Evolutionary conservation across 2,797 vertebrate species (phyloP).

Genomic region (Esox lucius): DNA sequence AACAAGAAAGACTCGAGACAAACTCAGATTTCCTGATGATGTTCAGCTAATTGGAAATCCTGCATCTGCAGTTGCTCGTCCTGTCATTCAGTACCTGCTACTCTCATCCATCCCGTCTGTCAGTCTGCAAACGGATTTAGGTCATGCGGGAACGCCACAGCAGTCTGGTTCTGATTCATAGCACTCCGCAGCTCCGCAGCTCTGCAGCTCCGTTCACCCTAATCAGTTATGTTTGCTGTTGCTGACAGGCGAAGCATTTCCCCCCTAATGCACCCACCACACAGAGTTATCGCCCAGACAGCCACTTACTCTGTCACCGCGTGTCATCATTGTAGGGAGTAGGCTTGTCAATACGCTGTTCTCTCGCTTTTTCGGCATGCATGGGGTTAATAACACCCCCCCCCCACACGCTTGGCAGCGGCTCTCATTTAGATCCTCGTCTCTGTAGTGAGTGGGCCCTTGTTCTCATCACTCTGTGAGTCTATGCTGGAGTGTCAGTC

Average conservation of each 20-base stretch:
- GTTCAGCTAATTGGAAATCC: constrained; percentile 26
- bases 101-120: constrained; percentile 21
- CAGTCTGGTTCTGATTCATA: constrained; percentile 57
- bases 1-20: neutral
- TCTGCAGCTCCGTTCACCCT: constrained; percentile 51
- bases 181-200: too few relatives aligned
- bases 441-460: constrained; percentile 51
- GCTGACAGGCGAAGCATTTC: constrained; percentile 50
- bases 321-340: constrained; percentile 57
- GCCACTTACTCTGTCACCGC: constrained; percentile 62
- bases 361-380: constrained; percentile 53
- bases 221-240: constrained; percentile 58
- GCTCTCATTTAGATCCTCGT: constrained; percentile 64
- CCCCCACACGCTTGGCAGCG: constrained; percentile 32
- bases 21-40: constrained; percentile 13
- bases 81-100: constrained; percentile 47
- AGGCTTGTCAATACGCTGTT: constrained; percentile 47
- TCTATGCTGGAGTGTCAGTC: constrained; percentile 68
- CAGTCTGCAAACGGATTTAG: constrained; percentile 43
- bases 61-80: constrained; percentile 40
- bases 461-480: constrained; percentile 70
- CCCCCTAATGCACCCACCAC: constrained; percentile 58
- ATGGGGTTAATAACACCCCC: constrained; percentile 60
- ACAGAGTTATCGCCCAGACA: constrained; percentile 65
- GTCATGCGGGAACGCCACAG: constrained; percentile 47